Evolutionary conservation across 2,113 vertebrate species (phyloP), one percentile per base, ranked within the genome.

Genomic region (Ceyx margarethae): DNA sequence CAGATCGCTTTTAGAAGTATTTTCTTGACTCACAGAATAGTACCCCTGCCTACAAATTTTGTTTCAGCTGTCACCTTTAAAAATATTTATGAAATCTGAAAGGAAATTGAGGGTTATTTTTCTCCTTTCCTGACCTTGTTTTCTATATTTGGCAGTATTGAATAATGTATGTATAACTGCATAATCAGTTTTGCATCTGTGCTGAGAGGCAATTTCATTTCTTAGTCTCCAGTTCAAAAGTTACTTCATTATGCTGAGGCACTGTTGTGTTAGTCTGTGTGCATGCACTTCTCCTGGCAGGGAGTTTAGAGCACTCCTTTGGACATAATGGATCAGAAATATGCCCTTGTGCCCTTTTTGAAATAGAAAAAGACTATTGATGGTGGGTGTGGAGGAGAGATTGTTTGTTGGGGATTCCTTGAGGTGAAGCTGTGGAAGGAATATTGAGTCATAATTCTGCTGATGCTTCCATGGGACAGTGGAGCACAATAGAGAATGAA

Each of bases 131-230:
- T 86, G 74, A 42, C 53, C 58, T 79, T 89, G 53, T 89, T 90
- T 88, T 26, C 45, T 76, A 0, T 87, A 43, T 89, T 94, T 85
- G 54, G 13, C 67, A 81, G 45, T 43, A 51, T 12, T 79, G 58
- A 73, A 68, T 91, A 78, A 72, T 73, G 15, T 65, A 45, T 68
- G 5, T 83, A 4, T 73, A 77, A 62, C 7, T 75, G 45, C 53
- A 48, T 74, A 60, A 81, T 91, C 72, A 54, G 5, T 88, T 93
- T 67, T 80, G 4, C 57, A 56, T 69, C 71, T 85, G 45, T 87
- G 75, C 64, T 75, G 40, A 66, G 85, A 82, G 67, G 33, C 45
- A 89, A 18, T 89, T 92, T 91, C 14, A 74, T 93, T 93, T 91
- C 67, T 57, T 73, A n/a, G 22, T 77, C 62, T 95, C 33, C 48